Base-by-base conservation (phyloP, 2,797 vertebrate species). In the Gymnocypris eckloni region DNA sequence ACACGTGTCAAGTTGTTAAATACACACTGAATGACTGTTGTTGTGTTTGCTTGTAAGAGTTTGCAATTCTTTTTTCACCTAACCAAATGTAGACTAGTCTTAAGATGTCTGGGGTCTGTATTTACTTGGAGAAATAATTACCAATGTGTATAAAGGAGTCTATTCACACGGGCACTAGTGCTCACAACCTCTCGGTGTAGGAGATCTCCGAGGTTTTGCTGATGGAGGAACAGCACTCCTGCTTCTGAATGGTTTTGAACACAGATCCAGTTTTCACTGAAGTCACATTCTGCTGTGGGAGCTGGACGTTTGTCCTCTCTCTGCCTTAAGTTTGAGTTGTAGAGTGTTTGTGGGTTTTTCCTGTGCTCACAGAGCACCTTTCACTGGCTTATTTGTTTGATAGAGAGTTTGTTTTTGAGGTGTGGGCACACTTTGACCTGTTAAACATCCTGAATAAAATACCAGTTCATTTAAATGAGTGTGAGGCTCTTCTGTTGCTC, bases 201-300 rank as follows among this genome's bases (percentile, higher is more conserved):
- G 79, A 61, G 79, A 39, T 61, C 16, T 16, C n/a, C 5, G 16
- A 28, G 20, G 10, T 33, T 8, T 75, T 64, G n/a, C 56, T 61
- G 54, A 61, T 61, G 50, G 37, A 56, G 52, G 6, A 78, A 56
- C 37, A 0, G 76, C 80, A 71, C 39, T 39, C 64, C 33, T 81
- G 80, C 8, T 41, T 71, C 6, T 54, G 33, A 18, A 54, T 25
- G 33, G 73, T 82, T 61, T 73, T 86, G 84, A 82, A 88, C 54
- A 43, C 8, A 0, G 79, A 79, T 87, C 33, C 39, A 69, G 56
- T 43, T 78, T 85, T 87, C 41, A 66, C 20, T 86, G 84, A 73
- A 70, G 88, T 86, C 88, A 86, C 86, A 61, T 83, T 85, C 86
- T 90, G 87, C 89, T 89, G 89, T 89, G 88, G 83, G 88, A 89